Evolutionary conservation across 30 jellyfish, hydroid and myxozoan genomes (phyloP).

Genomic region (Rhopilema esculentum): DNA sequence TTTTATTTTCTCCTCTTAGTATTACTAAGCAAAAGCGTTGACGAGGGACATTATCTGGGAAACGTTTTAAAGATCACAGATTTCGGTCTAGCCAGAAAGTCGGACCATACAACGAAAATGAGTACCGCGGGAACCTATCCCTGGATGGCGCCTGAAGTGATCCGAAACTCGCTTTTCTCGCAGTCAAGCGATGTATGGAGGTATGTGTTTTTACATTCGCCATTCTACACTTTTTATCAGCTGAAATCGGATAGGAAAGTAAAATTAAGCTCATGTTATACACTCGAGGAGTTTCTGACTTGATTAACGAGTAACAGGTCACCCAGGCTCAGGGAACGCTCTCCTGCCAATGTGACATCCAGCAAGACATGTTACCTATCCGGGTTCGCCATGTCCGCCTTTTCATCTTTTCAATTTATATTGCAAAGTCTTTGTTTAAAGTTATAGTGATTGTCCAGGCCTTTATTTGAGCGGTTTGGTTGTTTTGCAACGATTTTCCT

Average conservation of each 20-base stretch:
- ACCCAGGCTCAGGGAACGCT: neutral
- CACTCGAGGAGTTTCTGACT: neutral
- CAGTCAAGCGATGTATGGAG: conserved; percentile 99
- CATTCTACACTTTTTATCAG: neutral
- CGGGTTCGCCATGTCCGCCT: no score
- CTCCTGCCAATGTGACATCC: no score
- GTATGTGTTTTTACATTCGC: conserved; percentile 30
- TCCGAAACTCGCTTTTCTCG: conserved; percentile 93
- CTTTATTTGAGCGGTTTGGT: no score
- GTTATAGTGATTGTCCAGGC: no score
- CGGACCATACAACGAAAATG: conserved; percentile 99
- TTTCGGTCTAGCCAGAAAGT: conserved; percentile 98
- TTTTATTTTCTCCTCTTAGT: no score
- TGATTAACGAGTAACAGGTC: neutral
- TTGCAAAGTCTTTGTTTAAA: no score
- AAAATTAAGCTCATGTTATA: neutral
- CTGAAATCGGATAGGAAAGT: no score
- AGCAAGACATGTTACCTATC: no score
- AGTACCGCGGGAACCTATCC: conserved; percentile 99
- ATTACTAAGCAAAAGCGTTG: conserved; percentile 80
- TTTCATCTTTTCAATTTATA: no score
- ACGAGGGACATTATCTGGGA: conserved; percentile 81
- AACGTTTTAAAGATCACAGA: conserved; percentile 95
- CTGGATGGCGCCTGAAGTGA: conserved; percentile 99
- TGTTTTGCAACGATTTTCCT: no score